Evolutionary conservation across 2,797 vertebrate species (phyloP), one percentile per base, ranked within the genome.

Genomic region (Gadopsis bispinosus): DNA sequence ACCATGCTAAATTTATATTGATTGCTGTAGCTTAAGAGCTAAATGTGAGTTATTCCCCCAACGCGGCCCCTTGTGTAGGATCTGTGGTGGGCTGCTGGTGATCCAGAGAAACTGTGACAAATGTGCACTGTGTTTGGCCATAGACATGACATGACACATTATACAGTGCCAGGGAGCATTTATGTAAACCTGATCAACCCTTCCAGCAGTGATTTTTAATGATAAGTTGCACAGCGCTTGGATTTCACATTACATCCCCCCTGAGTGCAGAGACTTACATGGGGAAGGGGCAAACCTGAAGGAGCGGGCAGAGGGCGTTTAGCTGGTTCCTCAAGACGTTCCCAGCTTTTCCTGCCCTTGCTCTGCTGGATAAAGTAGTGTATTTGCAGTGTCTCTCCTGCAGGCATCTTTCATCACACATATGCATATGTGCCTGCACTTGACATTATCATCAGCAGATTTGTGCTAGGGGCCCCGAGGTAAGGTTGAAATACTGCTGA

Each of bases 1-100:
- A 92, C 89, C 91, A 94, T 94, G 92, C 89, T 94, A 94, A 94
- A 95, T 95, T 95, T 93, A 89, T 96, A 95, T 95, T 93, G 95
- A 96, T 95, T 92, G 93, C 87, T 89, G 80, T 79, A 91, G 92
- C 91, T 95, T 94, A 94, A 91, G 92, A 92, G 93, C 93, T 94
- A 93, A 94, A 94, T 85, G 79, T 77, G 81, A 94, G 91, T 83
- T 87, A 91, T 92, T 95, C 94, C 94, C 94, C 60, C n/a, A 82
- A 83, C 69, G 35, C 62, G 7, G 61, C 20, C 60, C 55, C 55
- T 61, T 64, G 84, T 88, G 83, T 89, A 85, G 70, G 75, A 86
- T 93, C 81, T 71, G 77, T 75, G 73, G 84, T 88, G 79, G 83
- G 79, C 83, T 85, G 79, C 79, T 69, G 81, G 71, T 92, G 92